Conservation (phyloP, 2,797 vertebrate genomes). For the Amblyraja radiata region DNA sequence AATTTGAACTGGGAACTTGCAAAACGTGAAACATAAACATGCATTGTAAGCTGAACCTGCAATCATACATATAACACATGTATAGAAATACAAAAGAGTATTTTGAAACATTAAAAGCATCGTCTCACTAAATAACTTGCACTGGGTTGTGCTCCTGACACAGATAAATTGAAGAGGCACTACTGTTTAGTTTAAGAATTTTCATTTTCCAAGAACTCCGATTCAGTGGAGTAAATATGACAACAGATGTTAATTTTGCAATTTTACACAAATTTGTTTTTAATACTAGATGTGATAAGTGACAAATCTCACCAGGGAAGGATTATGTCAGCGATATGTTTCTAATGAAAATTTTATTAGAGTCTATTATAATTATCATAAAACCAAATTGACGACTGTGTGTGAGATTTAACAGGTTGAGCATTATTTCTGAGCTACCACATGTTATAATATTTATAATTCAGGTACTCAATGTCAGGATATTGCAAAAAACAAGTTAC, state of each 20-base stretch:
- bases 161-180: background rate
- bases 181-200: background rate
- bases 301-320: constrained; percentile 17
- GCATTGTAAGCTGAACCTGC: background rate
- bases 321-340: background rate
- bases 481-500: background rate
- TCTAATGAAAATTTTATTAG: constrained; percentile 6
- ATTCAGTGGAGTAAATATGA: background rate
- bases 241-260: constrained; percentile 24
- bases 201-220: constrained; percentile 12
- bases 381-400: background rate
- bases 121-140: background rate
- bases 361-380: background rate
- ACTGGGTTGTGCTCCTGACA: background rate
- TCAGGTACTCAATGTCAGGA: background rate
- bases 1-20: background rate
- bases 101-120: background rate
- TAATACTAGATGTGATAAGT: constrained; percentile 26
- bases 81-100: background rate
- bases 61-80: background rate
- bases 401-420: constrained; percentile 1
- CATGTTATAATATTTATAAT: background rate
- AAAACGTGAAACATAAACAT: background rate
- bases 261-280: constrained; percentile 26
- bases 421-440: background rate